Percentiles rank a stretch among this genome's conserved stretches.
These are phyloP conservation scores for Drosophila putrida DNA, from an alignment of 2,888 invertebrate genomes.

Conservation along the genomic window DNA sequence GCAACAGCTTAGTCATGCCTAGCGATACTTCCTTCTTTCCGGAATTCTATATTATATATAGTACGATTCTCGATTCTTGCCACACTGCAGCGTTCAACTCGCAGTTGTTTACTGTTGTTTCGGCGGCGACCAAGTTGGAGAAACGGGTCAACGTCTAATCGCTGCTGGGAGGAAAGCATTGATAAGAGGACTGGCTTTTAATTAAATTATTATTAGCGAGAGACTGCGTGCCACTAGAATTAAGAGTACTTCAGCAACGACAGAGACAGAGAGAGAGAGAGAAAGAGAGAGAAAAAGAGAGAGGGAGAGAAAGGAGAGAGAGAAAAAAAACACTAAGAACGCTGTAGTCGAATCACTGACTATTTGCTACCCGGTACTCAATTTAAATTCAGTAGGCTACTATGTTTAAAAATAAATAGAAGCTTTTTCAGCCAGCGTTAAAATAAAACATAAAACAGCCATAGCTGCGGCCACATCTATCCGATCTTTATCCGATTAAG, in stretches of 20 bases:
- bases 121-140: slow-evolving; percentile 41
- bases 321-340: too few relatives aligned
- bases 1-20: slow-evolving; percentile 64
- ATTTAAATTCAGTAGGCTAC: too few relatives aligned
- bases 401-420: too few relatives aligned
- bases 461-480: too few relatives aligned
- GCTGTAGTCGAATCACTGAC: too few relatives aligned
- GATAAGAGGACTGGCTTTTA: slow-evolving; percentile 70
- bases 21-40: not conserved
- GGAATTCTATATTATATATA: not conserved
- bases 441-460: too few relatives aligned
- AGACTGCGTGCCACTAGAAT: slow-evolving; percentile 34
- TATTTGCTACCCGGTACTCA: too few relatives aligned
- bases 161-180: slow-evolving; percentile 39
- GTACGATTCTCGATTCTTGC: not conserved
- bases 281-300: not conserved
- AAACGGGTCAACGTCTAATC: slow-evolving; percentile 69
- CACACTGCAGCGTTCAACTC: slow-evolving; percentile 50
- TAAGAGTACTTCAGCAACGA: slow-evolving; percentile 52
- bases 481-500: too few relatives aligned
- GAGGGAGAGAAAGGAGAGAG: too few relatives aligned
- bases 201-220: slow-evolving; percentile 64
- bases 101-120: slow-evolving; percentile 64
- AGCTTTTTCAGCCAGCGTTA: too few relatives aligned
- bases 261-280: not conserved